Conservation (phyloP, 2,797 vertebrate species). For the Pygocentrus nattereri region DNA sequence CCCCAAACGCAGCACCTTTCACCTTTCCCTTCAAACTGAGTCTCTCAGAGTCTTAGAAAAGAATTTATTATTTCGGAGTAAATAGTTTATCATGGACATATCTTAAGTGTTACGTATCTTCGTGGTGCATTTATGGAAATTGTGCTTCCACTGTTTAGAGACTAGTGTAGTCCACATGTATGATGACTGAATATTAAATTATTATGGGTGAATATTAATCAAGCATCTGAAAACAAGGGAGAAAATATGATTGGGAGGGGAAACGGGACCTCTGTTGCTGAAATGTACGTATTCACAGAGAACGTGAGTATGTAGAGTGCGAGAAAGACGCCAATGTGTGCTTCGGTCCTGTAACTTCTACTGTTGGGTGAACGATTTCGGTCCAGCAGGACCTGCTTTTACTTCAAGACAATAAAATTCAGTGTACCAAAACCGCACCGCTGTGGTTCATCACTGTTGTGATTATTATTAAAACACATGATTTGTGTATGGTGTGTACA, state of each 20-base stretch:
- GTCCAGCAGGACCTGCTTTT: conserved; percentile 65
- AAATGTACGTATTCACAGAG: conserved; percentile 52
- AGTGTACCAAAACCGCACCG: conserved; percentile 52
- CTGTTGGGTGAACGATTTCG: conserved; percentile 60
- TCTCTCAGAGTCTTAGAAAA: conserved; percentile 61
- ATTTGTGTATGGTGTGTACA: no score
- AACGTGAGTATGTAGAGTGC: conserved; percentile 61
- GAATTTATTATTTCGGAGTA: conserved; percentile 66
- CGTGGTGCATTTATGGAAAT: conserved; percentile 76
- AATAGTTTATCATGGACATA: conserved; percentile 72
- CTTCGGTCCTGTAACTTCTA: conserved; percentile 57
- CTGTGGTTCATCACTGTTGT: neutral
- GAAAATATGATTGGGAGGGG: conserved; percentile 37
- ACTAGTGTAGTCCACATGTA: conserved; percentile 70
- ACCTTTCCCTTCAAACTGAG: conserved; percentile 4
- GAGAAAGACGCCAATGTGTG: neutral
- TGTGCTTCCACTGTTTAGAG: conserved; percentile 76
- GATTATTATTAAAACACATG: no score
- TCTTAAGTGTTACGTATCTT: conserved; percentile 70
- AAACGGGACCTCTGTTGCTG: conserved; percentile 41
- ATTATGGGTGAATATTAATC: conserved; percentile 67
- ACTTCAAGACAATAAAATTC: conserved; percentile 73
- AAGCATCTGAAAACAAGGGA: conserved; percentile 51
- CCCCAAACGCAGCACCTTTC: conserved; percentile 6
- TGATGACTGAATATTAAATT: conserved; percentile 74